Evolutionary conservation across 2,113 vertebrate genomes (phyloP).

Genomic region (Ctenomys sociabilis): DNA sequence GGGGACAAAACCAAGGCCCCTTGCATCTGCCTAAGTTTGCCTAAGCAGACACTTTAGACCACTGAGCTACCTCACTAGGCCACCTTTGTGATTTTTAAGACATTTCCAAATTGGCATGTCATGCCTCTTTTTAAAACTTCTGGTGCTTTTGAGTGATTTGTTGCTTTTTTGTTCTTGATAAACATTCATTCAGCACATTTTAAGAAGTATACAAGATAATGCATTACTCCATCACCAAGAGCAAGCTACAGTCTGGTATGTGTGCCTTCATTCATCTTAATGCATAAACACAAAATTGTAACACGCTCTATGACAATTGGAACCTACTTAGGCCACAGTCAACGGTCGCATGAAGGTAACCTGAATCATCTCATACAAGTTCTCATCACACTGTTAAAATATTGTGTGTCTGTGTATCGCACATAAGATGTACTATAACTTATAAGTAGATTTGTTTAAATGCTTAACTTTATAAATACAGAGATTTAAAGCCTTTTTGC

Average conservation of each 20-base stretch:
- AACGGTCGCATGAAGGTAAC: background rate
- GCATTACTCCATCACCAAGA: background rate
- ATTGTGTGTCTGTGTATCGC: background rate
- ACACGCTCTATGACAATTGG: background rate
- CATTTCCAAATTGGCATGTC: background rate
- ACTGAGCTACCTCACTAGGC: too few relatives aligned
- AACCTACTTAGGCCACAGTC: background rate
- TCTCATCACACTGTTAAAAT: background rate
- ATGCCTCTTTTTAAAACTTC: background rate
- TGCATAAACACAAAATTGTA: constrained; percentile 15
- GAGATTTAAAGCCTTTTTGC: background rate
- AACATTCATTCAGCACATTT: constrained; percentile 18
- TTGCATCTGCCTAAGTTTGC: too few relatives aligned
- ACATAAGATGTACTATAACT: background rate
- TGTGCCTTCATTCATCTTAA: background rate
- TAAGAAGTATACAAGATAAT: constrained; percentile 4
- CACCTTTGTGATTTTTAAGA: background rate
- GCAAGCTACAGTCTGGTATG: background rate
- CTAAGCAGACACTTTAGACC: too few relatives aligned
- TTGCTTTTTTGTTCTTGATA: background rate
- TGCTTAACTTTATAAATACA: background rate
- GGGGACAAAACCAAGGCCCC: too few relatives aligned
- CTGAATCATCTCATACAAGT: background rate
- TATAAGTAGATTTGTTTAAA: constrained; percentile 10
- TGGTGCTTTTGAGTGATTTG: background rate